Conservation (phyloP, 2,797 vertebrate species). For the Leontocebus nigricollis region DNA sequence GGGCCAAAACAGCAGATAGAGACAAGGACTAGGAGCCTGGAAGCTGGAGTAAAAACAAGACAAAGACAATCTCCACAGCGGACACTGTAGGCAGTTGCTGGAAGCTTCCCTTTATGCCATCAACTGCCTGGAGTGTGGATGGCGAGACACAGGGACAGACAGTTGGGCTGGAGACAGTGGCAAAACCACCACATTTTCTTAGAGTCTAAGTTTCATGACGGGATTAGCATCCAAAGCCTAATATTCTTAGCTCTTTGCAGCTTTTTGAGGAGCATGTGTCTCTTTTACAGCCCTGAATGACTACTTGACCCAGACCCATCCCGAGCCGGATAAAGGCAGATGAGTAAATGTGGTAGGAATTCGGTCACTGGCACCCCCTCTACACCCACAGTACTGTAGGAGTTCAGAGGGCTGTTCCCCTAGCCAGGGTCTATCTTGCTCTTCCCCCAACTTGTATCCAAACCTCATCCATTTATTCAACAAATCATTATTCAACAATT, state of each 20-base stretch:
- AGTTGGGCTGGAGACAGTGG: not conserved
- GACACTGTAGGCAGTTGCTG: not conserved
- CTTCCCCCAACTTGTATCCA: not conserved
- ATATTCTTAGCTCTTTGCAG: not conserved
- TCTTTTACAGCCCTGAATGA: not conserved
- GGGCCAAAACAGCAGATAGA: not conserved
- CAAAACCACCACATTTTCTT: not conserved
- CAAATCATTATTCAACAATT: not conserved
- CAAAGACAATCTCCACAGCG: fast-evolving
- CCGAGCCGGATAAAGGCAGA: not conserved
- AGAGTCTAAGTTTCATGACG: not conserved
- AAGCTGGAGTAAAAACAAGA: not conserved
- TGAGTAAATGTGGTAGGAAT: too few species aligned
- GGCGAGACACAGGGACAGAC: not conserved
- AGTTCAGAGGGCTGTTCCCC: not conserved
- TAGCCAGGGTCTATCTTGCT: not conserved
- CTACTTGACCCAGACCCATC: not conserved
- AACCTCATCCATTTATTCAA: not conserved
- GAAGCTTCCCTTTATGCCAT: not conserved
- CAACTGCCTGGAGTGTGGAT: not conserved
- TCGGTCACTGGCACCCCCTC: fast-evolving
- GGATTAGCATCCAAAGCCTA: not conserved
- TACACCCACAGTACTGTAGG: fast-evolving
- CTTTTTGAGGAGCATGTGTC: not conserved
- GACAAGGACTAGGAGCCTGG: not conserved